A percentile compares a stretch with the other conserved stretches of the same genome.
phyloP scores from a whole-genome alignment of 2,113 vertebrate genomes.

The Egretta garzetta region DNA sequence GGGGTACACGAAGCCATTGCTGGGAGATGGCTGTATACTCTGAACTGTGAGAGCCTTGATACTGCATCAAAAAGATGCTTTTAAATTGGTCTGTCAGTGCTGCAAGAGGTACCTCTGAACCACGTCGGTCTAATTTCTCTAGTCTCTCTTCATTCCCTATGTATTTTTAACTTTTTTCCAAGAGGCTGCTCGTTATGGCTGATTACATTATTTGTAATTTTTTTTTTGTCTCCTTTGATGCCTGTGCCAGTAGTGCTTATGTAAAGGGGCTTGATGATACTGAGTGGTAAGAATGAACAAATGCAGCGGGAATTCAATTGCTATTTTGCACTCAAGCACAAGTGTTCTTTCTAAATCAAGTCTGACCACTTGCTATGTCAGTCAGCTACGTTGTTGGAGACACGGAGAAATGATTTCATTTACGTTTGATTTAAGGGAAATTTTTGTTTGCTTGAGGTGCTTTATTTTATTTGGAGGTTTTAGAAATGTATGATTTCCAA shows the following conservation, averaged over 20 bases:
- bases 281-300: constrained; percentile 58
- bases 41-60: background rate
- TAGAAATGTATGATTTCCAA: background rate
- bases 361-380: constrained; percentile 51
- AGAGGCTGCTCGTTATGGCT: constrained; percentile 38
- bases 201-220: constrained; percentile 39
- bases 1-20: background rate
- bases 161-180: constrained; percentile 28
- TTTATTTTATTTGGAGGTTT: constrained; percentile 12
- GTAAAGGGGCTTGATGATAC: constrained; percentile 37
- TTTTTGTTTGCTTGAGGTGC: constrained; percentile 10
- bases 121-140: rapidly evolving
- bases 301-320: constrained; percentile 50
- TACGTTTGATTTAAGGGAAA: constrained; percentile 30
- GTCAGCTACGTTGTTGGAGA: constrained; percentile 12
- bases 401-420: background rate
- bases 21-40: background rate
- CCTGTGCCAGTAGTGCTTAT: constrained; percentile 43
- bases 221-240: constrained; percentile 48
- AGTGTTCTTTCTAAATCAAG: constrained; percentile 61
- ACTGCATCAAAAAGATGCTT: background rate
- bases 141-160: background rate
- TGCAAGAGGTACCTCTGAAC: background rate
- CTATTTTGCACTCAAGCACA: constrained; percentile 56
- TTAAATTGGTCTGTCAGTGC: background rate